Conservation (phyloP, 2,888 invertebrate species). For the Lamproptera curius region DNA sequence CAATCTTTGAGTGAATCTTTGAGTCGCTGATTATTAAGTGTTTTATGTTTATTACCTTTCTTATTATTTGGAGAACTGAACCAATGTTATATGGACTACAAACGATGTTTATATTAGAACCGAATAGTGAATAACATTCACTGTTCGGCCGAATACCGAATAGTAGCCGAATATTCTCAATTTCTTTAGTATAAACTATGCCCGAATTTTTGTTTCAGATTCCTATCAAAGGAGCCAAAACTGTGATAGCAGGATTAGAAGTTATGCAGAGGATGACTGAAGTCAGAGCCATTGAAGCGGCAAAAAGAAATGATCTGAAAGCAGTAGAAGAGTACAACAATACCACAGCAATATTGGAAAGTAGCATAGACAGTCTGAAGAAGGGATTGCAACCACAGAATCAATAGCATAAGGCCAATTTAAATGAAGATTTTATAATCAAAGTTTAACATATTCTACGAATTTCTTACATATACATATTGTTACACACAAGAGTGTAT, state of each 20-base stretch:
- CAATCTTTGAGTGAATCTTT: too few species aligned
- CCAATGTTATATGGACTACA: too few species aligned
- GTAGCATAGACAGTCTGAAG: conserved; percentile 27
- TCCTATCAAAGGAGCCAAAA: conserved; percentile 31
- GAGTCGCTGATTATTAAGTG: too few species aligned
- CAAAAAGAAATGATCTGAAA: conserved; percentile 25
- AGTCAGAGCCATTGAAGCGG: conserved; percentile 23
- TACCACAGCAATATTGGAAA: conserved; percentile 27
- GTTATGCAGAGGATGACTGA: conserved; percentile 41
- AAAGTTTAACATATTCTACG: conserved; percentile 6
- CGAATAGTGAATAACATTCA: too few species aligned
- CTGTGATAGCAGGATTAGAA: conserved; percentile 34
- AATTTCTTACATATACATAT: too few species aligned
- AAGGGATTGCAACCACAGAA: not conserved
- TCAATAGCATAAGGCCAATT: not conserved
- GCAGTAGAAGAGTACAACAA: conserved; percentile 25
- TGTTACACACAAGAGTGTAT: too few species aligned
- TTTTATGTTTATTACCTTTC: too few species aligned
- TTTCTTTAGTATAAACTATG: too few species aligned
- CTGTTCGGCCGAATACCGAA: too few species aligned
- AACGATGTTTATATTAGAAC: too few species aligned
- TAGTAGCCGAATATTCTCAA: too few species aligned
- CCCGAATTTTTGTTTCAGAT: conserved; percentile 38
- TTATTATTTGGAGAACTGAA: too few species aligned
- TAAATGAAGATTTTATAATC: conserved; percentile 1